Conservation (phyloP, 2,113 vertebrate species). For the Centropus bengalensis region DNA sequence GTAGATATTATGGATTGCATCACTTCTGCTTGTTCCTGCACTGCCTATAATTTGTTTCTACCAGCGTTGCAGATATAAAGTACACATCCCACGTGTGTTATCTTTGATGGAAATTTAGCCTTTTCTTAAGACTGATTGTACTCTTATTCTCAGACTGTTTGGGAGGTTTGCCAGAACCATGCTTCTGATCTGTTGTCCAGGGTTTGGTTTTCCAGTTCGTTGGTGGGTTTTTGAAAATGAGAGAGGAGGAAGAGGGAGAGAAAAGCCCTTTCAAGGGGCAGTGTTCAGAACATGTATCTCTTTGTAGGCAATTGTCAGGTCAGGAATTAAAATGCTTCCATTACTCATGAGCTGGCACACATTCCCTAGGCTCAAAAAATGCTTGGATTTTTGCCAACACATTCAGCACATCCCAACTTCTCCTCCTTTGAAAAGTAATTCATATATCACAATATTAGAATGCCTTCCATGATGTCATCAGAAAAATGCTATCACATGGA, state of each 20-base stretch:
- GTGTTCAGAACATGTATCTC: slow-evolving; percentile 29
- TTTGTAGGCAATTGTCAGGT: slow-evolving; percentile 61
- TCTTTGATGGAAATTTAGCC: background rate
- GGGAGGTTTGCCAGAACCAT: background rate
- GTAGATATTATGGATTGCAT: background rate
- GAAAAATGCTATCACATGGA: slow-evolving; percentile 45
- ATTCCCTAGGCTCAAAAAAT: slow-evolving; percentile 47
- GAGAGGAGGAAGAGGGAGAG: background rate
- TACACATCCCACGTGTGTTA: background rate
- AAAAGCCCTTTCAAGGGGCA: slow-evolving; percentile 6
- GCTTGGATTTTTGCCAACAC: slow-evolving; percentile 66
- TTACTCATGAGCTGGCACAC: slow-evolving; percentile 55
- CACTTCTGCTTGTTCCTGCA: background rate
- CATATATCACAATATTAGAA: slow-evolving; percentile 72
- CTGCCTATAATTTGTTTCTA: background rate
- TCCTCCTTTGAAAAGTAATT: slow-evolving; percentile 65
- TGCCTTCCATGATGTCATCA: slow-evolving; percentile 68
- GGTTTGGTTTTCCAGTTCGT: background rate
- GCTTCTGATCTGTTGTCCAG: background rate
- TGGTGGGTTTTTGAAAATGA: background rate
- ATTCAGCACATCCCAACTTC: slow-evolving; percentile 34
- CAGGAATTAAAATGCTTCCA: slow-evolving; percentile 57
- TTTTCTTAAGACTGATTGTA: background rate
- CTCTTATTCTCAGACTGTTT: background rate
- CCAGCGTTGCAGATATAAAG: background rate